These are phyloP conservation scores for Drosophila mayri DNA, from an alignment of 1,140 invertebrate genomes.

Conservation along the genomic window DNA sequence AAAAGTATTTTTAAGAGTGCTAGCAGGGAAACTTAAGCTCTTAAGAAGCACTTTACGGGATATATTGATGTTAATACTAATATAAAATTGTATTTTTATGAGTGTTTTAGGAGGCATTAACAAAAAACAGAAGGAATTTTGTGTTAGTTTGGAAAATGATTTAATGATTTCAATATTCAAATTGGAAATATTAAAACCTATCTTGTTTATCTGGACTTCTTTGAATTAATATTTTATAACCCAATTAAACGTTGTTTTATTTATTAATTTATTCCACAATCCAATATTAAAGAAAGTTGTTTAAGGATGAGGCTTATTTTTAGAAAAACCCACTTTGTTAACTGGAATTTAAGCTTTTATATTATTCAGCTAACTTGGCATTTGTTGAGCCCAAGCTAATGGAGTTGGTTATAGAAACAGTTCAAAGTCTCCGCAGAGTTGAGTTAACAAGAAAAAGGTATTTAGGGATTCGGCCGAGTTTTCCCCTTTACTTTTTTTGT, in stretches of 20 bases:
- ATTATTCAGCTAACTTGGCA: neutral
- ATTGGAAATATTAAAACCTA: too few species aligned
- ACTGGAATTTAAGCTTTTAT: neutral
- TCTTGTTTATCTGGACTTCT: too few species aligned
- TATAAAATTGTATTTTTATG: too few species aligned
- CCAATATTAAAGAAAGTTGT: neutral
- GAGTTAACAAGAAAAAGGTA: constrained; percentile 6
- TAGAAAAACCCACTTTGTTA: neutral
- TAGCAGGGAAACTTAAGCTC: neutral
- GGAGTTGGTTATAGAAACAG: neutral
- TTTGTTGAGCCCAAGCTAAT: neutral
- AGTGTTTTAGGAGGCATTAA: too few species aligned
- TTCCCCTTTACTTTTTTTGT: constrained; percentile 2
- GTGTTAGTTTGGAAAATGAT: too few species aligned
- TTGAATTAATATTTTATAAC: neutral
- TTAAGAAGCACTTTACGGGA: neutral
- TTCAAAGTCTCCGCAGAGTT: constrained; percentile 3
- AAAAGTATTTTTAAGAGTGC: neutral
- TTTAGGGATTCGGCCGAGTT: constrained; percentile 3
- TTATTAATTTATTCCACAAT: too few species aligned
- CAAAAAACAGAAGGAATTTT: too few species aligned
- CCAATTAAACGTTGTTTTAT: neutral
- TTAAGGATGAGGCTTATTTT: neutral
- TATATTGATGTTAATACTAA: neutral
- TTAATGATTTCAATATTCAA: too few species aligned